Base-by-base conservation (phyloP, 1,140 invertebrate genomes). In the Periplaneta americana region DNA sequence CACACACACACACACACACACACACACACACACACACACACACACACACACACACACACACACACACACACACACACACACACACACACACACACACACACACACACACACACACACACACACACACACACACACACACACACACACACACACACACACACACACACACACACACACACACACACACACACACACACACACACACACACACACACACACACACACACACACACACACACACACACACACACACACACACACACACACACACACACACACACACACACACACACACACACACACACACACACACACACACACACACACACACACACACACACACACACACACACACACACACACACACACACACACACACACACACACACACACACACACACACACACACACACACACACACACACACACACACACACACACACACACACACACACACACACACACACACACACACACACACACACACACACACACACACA, bases 131-230 rank as follows among this genome's bases (percentile, higher is more conserved):
- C 79, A 80, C 79, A 80, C 34, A 80, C 79, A 66, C 79, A 33
- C 79, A 80, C 79, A 80, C 79, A 66, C 79, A 80, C 79, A 80
- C 79, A 66, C 79, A 80, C 83, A 85, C 83, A 85, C 83, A 85
- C 83, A 85, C 83, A 85, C 83, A 85, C 83, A 85, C 83, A 85
- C 83, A 85, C 83, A 85, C 83, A 85, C 83, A 85, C 83, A 85
- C 83, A 85, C 83, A 85, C 83, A 85, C 83, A 85, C 83, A 85
- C 83, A 85, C 83, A 85, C 83, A 85, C 83, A 85, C 83, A 85
- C 83, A 85, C 83, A 85, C 83, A 85, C 83, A 85, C 83, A 85
- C 83, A 85, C 83, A 85, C 83, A 85, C 83, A 85, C 83, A 85
- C 83, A 85, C 83, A 85, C 83, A 85, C 83, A 85, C 83, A 85